Conservation (phyloP, 2,797 vertebrate genomes). For the Stomatorhinus walkeri region DNA sequence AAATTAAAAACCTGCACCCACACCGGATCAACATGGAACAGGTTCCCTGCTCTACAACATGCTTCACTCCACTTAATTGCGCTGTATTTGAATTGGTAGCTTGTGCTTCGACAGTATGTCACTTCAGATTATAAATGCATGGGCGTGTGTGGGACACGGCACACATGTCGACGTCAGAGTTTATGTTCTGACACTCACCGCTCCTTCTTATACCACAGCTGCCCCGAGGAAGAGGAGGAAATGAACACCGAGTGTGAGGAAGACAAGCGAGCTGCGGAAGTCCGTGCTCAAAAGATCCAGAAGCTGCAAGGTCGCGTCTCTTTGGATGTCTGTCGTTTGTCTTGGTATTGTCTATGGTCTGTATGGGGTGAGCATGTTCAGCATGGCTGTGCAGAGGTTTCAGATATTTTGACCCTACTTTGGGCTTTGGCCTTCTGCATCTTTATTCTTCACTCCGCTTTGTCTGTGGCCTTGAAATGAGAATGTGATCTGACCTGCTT, state of each 20-base stretch:
- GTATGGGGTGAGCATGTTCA: background rate
- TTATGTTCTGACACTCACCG: background rate
- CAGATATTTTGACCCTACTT: background rate
- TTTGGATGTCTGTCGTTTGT: background rate
- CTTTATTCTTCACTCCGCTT: background rate
- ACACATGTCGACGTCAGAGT: background rate
- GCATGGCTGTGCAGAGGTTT: background rate
- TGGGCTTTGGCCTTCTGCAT: background rate
- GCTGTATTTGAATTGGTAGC: background rate
- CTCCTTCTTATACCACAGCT: slow-evolving; percentile 57
- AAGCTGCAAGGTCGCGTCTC: slow-evolving; percentile 75
- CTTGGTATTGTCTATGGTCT: too few species aligned
- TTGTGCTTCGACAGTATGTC: background rate
- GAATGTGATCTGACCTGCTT: background rate
- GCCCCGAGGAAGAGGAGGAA: slow-evolving; percentile 81
- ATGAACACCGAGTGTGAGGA: slow-evolving; percentile 79
- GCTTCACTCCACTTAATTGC: background rate
- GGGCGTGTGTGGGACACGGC: background rate
- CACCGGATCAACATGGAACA: too few species aligned
- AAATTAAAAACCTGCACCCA: too few species aligned
- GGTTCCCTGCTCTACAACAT: background rate
- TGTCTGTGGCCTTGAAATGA: background rate
- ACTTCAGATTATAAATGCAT: background rate
- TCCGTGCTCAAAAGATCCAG: slow-evolving; percentile 74
- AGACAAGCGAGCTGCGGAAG: slow-evolving; percentile 74